A percentile compares a stretch with the other conserved stretches of the same genome.
Conservation (phyloP, 2,797 vertebrate genomes). For the Benthosema pterotum region DNA sequence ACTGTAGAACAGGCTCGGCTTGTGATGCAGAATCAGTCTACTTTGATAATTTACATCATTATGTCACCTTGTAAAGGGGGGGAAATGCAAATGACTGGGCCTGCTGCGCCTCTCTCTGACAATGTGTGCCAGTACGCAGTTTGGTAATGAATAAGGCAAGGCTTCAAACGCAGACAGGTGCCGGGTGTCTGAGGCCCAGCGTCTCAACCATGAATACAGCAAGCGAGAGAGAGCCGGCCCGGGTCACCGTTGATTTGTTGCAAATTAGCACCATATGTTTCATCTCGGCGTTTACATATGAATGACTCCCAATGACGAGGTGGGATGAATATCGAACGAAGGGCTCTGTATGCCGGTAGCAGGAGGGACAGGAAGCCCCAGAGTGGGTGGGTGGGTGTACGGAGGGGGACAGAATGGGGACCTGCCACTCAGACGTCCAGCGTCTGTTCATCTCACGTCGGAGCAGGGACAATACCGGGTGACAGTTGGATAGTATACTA, state of each 20-base stretch:
- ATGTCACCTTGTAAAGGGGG: slow-evolving; percentile 71
- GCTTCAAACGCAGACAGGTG: slow-evolving; percentile 77
- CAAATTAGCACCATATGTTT: slow-evolving; percentile 79
- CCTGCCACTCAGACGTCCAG: slow-evolving; percentile 75
- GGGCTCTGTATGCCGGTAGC: slow-evolving; percentile 38
- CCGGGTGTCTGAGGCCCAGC: slow-evolving; percentile 56
- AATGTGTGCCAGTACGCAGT: slow-evolving; percentile 66
- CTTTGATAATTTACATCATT: slow-evolving; percentile 79
- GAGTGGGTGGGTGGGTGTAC: not conserved
- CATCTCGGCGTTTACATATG: slow-evolving; percentile 77
- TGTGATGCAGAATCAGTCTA: slow-evolving; percentile 66
- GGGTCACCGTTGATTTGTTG: slow-evolving; percentile 79
- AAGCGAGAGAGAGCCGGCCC: slow-evolving; percentile 58
- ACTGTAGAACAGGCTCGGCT: slow-evolving; percentile 55
- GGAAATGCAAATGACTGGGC: slow-evolving; percentile 69
- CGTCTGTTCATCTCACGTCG: slow-evolving; percentile 73
- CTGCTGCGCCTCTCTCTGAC: slow-evolving; percentile 71
- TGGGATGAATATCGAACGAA: slow-evolving; percentile 70
- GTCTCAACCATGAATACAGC: slow-evolving; percentile 60
- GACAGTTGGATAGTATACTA: slow-evolving; percentile 54
- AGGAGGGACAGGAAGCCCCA: slow-evolving; percentile 6
- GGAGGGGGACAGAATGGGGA: slow-evolving; percentile 21
- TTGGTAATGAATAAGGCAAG: slow-evolving; percentile 75
- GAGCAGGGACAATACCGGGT: slow-evolving; percentile 65
- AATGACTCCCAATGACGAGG: slow-evolving; percentile 60